Evolutionary conservation across 2,888 invertebrate genomes (phyloP).

Genomic region (Acanthosepion lycidas): DNA sequence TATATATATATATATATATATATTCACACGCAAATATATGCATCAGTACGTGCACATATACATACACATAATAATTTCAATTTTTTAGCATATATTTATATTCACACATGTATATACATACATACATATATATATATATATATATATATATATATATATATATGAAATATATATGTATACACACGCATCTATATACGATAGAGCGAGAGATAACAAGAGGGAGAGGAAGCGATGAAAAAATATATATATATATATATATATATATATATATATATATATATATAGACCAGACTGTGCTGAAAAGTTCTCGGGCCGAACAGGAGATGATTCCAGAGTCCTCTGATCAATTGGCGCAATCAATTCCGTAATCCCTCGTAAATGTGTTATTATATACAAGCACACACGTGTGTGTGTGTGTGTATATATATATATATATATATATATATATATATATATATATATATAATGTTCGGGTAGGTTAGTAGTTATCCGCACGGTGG

Average conservation of each 20-base stretch:
- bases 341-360: too few species aligned
- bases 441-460: too few species aligned
- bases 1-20: too few species aligned
- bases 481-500: too few species aligned
- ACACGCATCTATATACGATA: background rate
- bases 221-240: background rate
- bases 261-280: background rate
- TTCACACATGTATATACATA: background rate
- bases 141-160: slow-evolving; percentile 2
- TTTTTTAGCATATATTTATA: background rate
- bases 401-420: too few species aligned
- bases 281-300: background rate
- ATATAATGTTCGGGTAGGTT: too few species aligned
- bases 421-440: too few species aligned
- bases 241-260: background rate
- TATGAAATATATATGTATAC: background rate
- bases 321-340: too few species aligned
- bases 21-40: background rate
- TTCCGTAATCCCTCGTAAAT: too few species aligned
- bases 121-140: background rate
- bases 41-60: background rate
- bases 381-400: too few species aligned
- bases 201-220: background rate
- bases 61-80: background rate
- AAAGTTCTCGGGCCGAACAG: too few species aligned